Base-by-base conservation (phyloP, 2,888 invertebrate species). In the Muschampia plurimacula region DNA sequence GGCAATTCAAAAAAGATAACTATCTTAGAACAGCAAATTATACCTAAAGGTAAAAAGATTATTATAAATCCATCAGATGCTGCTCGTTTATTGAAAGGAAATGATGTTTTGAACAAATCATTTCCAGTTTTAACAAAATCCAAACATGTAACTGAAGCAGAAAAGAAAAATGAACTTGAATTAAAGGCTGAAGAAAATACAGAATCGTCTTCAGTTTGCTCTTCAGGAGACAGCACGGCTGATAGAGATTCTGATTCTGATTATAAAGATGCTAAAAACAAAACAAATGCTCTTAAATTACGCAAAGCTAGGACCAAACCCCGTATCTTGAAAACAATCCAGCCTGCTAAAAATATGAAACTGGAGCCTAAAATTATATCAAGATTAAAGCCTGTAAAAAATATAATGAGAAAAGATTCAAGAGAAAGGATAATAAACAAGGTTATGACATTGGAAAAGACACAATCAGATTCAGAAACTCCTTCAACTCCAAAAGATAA, bases 201-300 rank as follows among this genome's bases (percentile, higher is more conserved):
- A 82, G 92, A 96, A 84, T 88, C 95, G 69, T 89, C 94, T 67
- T 91, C 93, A 9, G 82, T 86, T 55, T 93, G 92, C 79, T 92
- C 93, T 68, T 91, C 95, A 59, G 95, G 94, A 75, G 95, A 95
- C 32, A 96, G 96, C 80, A 85, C 89, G 67, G 94, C 95, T 63
- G 96, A 96, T 73, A 95, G 95, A 83, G 96, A 96, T 80, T 95
- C 96, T 44, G 96, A 96, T 89, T 96, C 96, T 75, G 95, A 95
- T 79, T 95, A 96, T 74, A 95, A 94, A 80, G 95, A 95, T 69
- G 84, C 86, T 73, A 91, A 87, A 79, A 90, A 92, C 49, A 87
- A 88, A 80, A 82, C 87, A 70, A 82, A 82, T 52, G 80, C 89
- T 66, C 74, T 86, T 5, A 87, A 89, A 76, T 75, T 86, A n/a